phyloP scores from a whole-genome alignment of 2,797 vertebrate genomes.

The Neomorphus geoffroyi region DNA sequence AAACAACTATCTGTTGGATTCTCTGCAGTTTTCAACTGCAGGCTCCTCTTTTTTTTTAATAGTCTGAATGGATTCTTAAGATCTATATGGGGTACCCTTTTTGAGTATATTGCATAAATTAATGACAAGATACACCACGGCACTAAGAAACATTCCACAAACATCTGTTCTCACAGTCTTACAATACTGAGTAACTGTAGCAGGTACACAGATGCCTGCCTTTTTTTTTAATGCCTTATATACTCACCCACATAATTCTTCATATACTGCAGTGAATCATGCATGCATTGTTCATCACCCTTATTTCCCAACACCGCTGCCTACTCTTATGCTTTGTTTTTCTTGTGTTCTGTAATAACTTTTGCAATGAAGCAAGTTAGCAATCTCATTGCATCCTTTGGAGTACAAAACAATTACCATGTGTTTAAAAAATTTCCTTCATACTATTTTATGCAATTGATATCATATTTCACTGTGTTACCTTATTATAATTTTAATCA shows the following conservation, averaged over 20 bases:
- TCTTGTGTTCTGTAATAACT: background rate
- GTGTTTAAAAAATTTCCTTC: background rate
- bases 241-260: background rate
- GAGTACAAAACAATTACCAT: background rate
- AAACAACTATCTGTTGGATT: background rate
- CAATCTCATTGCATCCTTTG: background rate
- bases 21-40: background rate
- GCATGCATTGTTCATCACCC: background rate
- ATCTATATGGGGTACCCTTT: background rate
- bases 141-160: background rate
- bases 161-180: background rate
- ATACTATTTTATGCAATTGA: background rate
- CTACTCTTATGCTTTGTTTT: background rate
- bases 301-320: slow-evolving; percentile 13
- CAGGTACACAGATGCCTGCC: background rate
- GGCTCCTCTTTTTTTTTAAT: background rate
- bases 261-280: background rate
- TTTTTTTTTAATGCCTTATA: background rate
- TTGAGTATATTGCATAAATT: background rate
- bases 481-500: background rate
- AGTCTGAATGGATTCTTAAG: background rate
- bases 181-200: background rate
- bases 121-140: background rate
- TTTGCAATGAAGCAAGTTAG: background rate
- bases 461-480: background rate